Conservation (phyloP, 2,113 vertebrate species). For the Brachyhypopomus gauderio region DNA sequence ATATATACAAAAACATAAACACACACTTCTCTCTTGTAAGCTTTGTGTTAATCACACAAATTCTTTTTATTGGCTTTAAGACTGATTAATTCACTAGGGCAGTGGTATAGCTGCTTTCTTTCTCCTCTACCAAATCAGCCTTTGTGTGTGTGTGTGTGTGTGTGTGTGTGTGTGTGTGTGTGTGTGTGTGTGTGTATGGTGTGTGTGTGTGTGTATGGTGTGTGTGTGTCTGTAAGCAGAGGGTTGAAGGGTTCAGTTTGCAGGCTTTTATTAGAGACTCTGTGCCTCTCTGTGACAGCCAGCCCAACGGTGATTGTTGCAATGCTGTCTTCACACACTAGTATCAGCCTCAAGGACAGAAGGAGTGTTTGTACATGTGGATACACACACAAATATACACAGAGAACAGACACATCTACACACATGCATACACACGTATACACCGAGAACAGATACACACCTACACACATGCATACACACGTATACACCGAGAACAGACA, state of each 20-base stretch:
- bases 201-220: slow-evolving; percentile 3
- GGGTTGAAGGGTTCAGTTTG: slow-evolving; percentile 37
- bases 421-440: too few species aligned
- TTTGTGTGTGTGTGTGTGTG: too few species aligned
- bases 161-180: neutral
- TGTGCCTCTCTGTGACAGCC: slow-evolving; percentile 25
- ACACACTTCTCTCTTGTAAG: too few species aligned
- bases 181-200: neutral
- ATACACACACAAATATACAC: too few species aligned
- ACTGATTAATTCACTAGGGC: too few species aligned
- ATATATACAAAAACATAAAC: too few species aligned
- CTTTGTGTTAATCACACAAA: too few species aligned
- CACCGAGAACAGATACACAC: too few species aligned
- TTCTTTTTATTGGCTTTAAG: too few species aligned
- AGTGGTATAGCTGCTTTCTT: too few species aligned
- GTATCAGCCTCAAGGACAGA: neutral
- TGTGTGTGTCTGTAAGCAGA: neutral
- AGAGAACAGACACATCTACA: too few species aligned
- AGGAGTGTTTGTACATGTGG: neutral
- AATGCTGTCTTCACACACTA: neutral
- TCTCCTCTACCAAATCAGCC: too few species aligned
- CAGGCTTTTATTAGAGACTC: slow-evolving; percentile 45
- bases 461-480: neutral
- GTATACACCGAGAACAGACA: neutral
- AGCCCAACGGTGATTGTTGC: slow-evolving; percentile 1